These are phyloP conservation scores for Apodemus agrarius DNA, from an alignment of 2,797 vertebrate genomes.

Conservation along the genomic window DNA sequence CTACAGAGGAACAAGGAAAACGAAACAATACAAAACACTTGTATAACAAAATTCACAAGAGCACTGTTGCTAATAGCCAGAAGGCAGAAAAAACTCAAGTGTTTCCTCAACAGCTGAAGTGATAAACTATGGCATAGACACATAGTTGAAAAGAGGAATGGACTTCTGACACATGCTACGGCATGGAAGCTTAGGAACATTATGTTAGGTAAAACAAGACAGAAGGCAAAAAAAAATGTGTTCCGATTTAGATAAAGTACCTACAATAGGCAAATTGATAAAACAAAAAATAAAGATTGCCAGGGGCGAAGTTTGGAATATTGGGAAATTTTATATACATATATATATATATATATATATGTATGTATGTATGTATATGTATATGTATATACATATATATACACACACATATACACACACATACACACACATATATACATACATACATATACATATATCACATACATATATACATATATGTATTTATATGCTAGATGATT, in stretches of 20 bases:
- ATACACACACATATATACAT: too few relatives aligned
- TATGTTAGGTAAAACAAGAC: constrained; percentile 43
- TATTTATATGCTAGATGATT: neutral
- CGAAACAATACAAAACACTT: neutral
- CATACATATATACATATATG: too few relatives aligned
- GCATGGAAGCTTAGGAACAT: neutral
- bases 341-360: rapidly evolving
- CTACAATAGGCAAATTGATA: constrained; percentile 38
- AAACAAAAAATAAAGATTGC: constrained; percentile 41
- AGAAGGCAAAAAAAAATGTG: constrained; percentile 14
- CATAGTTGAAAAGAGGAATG: constrained; percentile 8
- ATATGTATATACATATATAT: too few relatives aligned
- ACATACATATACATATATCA: too few relatives aligned
- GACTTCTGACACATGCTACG: constrained; percentile 20
- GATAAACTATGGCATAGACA: neutral
- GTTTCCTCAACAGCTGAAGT: neutral
- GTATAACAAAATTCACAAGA: neutral
- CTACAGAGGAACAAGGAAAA: neutral
- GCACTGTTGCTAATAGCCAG: constrained; percentile 2
- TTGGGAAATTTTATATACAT: neutral
- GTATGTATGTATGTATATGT: too few relatives aligned
- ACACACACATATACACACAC: too few relatives aligned
- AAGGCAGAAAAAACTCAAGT: constrained; percentile 27
- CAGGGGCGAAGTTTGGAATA: neutral
- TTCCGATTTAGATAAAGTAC: constrained; percentile 15